These are phyloP conservation scores for Apodemus agrarius DNA, from an alignment of 2,797 vertebrate genomes.

Conservation along the genomic window DNA sequence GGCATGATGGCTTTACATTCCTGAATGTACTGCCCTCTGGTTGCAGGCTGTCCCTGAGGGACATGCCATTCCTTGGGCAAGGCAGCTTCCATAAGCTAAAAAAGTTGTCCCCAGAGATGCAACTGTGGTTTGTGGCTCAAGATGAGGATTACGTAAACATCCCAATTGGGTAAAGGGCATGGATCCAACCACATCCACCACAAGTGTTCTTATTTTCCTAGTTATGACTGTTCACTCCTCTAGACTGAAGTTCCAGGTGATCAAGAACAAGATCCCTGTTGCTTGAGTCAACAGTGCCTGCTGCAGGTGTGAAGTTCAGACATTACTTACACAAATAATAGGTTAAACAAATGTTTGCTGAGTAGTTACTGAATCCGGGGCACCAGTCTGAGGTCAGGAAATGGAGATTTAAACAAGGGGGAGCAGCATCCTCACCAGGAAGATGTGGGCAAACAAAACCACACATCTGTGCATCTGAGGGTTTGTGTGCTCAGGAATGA, in stretches of 20 bases:
- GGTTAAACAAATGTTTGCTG: constrained; percentile 12
- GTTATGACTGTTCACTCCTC: not conserved
- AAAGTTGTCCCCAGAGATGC: not conserved
- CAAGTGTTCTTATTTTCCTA: not conserved
- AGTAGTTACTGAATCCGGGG: not conserved
- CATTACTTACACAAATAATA: not conserved
- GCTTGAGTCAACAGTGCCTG: not conserved
- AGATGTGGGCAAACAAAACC: not conserved
- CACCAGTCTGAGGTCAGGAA: not conserved
- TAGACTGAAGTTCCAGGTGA: not conserved
- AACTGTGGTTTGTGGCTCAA: not conserved
- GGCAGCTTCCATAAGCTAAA: not conserved
- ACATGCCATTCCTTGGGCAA: not conserved
- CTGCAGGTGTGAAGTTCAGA: not conserved
- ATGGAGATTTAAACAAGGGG: not conserved
- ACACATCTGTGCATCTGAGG: not conserved
- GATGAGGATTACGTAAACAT: not conserved
- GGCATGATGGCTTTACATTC: not conserved
- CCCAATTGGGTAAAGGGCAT: not conserved
- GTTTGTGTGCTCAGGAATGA: not conserved
- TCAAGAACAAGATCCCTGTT: not conserved
- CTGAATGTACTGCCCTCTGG: too few species aligned
- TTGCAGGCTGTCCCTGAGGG: not conserved
- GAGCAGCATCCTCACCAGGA: not conserved
- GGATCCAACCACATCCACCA: not conserved